phyloP scores from a whole-genome alignment of 2,888 invertebrate genomes.

The Cephus nigrinus region DNA sequence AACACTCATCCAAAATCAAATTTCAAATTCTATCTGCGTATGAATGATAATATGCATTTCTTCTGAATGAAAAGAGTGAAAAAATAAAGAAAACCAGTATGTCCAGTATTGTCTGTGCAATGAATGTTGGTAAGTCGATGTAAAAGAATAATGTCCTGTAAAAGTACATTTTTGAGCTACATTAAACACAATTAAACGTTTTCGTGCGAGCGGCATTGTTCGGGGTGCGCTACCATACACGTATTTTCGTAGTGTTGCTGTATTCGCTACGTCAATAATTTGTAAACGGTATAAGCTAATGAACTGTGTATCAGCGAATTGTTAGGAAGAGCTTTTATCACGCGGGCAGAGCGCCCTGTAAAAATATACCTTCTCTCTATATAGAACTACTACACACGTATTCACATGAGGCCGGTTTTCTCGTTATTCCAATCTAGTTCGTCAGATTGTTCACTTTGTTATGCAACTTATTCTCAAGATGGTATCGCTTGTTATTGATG shows the following conservation, averaged over 20 bases:
- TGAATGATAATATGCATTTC: neutral
- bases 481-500: neutral
- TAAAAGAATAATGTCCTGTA: neutral
- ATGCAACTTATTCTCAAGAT: slow-evolving; percentile 17
- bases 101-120: neutral
- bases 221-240: slow-evolving; percentile 44
- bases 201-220: slow-evolving; percentile 26
- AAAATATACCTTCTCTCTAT: slow-evolving; percentile 63
- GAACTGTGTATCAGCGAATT: slow-evolving; percentile 55
- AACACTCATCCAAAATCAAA: neutral
- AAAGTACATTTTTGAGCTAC: neutral
- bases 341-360: slow-evolving; percentile 62
- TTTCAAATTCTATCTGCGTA: neutral
- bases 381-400: slow-evolving; percentile 43
- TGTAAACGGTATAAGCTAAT: slow-evolving; percentile 43
- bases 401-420: slow-evolving; percentile 19
- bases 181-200: neutral
- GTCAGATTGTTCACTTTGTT: slow-evolving; percentile 2
- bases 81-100: neutral
- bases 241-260: slow-evolving; percentile 14
- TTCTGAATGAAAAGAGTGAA: neutral
- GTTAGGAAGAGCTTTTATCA: slow-evolving; percentile 65
- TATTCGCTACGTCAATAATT: slow-evolving; percentile 21
- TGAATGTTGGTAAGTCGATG: neutral
- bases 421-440: slow-evolving; percentile 4